Evolutionary conservation across 2,888 invertebrate species (phyloP), one percentile per base, ranked within the genome.

Genomic region (Prenolepis imparis): DNA sequence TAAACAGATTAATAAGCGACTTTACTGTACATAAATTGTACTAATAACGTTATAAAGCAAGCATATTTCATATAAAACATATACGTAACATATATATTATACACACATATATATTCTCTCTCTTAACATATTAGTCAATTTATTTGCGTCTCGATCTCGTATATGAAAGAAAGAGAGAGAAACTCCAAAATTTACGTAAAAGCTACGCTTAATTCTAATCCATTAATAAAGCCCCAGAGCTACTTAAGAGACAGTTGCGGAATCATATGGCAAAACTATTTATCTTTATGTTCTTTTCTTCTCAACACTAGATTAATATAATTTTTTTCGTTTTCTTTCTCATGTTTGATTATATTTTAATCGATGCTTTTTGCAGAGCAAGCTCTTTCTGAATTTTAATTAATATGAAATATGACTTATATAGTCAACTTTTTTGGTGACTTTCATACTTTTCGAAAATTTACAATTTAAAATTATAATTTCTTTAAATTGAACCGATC

Each of bases 21-120:
- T 15, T 32, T 68, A 68, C 1, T n/a, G n/a, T 15, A 21, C 52
- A 18, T 12, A 63, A 72, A 77, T n/a, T 59, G 98, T 98, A 98
- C 98, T 4, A 98, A 96, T 94, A 98, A 99, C 93, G 98, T 99
- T 93, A 99, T 98, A 0, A 98, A 98, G 97, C 99, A 99, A 93
- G 98, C 98, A 0, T 99, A 99, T 0, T 98, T 97, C 94, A 96
- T 5, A 15, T 36, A 36, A 36, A 36, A 36, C 5, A 5, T 48
- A 1, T 48, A 48, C 44, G 15, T 9, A 39, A 39, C 11, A 11
- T 18, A 48, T 48, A 48, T 48, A 28, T 28, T 28, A 28, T 28
- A 44, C 5, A 44, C 15, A 44, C 5, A 18, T 18, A 5, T 18
- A 18, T 48, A 48, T 48, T 48, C 6, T 48, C 44, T 18, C 1